These are phyloP conservation scores for Vimba vimba DNA, from an alignment of 2,113 vertebrate species.

Conservation along the genomic window DNA sequence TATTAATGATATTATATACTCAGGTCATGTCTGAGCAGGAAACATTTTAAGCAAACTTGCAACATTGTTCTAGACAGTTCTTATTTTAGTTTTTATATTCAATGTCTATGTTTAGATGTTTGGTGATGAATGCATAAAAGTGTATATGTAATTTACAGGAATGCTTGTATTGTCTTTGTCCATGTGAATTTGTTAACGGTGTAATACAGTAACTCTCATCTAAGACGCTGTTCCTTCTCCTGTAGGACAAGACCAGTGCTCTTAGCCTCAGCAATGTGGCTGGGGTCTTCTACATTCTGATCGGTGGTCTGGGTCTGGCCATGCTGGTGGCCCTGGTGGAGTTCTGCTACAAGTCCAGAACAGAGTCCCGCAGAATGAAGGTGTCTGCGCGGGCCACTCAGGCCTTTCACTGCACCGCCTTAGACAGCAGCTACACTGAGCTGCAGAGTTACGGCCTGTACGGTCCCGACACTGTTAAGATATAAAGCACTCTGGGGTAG, in stretches of 20 bases:
- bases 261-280: constrained; percentile 99
- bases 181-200: neutral
- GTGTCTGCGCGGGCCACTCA: constrained; percentile 82
- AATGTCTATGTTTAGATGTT: constrained; percentile 1
- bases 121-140: constrained; percentile 19
- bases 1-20: neutral
- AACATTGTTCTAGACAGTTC: neutral
- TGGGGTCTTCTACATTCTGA: constrained; percentile 99
- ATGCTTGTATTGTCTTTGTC: constrained; percentile 32
- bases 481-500: constrained; percentile 78
- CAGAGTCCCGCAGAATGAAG: constrained; percentile 98
- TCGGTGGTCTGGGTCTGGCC: constrained; percentile 96
- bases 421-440: constrained; percentile 81
- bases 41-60: neutral
- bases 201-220: constrained; percentile 24
- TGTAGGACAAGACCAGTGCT: constrained; percentile 97
- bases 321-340: constrained; percentile 99
- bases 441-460: constrained; percentile 80
- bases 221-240: constrained; percentile 45
- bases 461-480: constrained; percentile 81
- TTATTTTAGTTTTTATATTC: neutral
- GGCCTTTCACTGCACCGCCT: constrained; percentile 84
- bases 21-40: neutral
- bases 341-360: constrained; percentile 99
- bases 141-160: neutral